Percentiles rank a stretch among this genome's conserved stretches.
Evolutionary conservation across 2,113 vertebrate species (phyloP).

Genomic region (Aptenodytes forsteri): DNA sequence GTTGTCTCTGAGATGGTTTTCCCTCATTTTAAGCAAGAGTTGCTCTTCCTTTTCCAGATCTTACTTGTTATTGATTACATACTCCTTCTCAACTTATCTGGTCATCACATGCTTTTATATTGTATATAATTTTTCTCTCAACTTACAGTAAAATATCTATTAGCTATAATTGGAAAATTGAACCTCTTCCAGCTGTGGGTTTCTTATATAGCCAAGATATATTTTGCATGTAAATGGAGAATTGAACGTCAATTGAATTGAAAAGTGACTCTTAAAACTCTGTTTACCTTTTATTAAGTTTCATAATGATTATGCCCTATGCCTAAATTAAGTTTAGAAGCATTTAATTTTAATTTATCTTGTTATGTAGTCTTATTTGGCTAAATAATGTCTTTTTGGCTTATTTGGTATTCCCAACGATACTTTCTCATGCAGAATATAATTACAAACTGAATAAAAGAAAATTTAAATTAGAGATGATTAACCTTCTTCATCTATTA

Average conservation of each 20-base stretch:
- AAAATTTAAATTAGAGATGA: background rate
- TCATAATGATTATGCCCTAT: background rate
- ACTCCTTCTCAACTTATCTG: background rate
- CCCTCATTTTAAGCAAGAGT: background rate
- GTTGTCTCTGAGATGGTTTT: background rate
- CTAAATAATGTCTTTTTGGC: background rate
- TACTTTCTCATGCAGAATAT: background rate
- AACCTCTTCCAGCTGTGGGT: background rate
- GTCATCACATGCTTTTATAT: background rate
- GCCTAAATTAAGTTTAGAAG: constrained; percentile 20
- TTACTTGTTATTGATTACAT: background rate
- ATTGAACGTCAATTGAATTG: background rate
- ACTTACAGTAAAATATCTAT: background rate
- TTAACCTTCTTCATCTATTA: background rate
- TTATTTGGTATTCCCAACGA: background rate
- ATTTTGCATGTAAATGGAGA: constrained; percentile 9
- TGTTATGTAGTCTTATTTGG: background rate
- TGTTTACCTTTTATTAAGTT: constrained; percentile 9
- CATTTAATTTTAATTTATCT: background rate
- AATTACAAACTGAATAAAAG: background rate
- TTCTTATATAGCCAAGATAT: background rate
- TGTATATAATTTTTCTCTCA: background rate
- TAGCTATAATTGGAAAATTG: constrained; percentile 18
- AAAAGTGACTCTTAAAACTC: constrained; percentile 30
- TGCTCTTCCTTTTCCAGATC: background rate